Conservation (phyloP, 2,888 invertebrate genomes). For the Syrista parreyssii region DNA sequence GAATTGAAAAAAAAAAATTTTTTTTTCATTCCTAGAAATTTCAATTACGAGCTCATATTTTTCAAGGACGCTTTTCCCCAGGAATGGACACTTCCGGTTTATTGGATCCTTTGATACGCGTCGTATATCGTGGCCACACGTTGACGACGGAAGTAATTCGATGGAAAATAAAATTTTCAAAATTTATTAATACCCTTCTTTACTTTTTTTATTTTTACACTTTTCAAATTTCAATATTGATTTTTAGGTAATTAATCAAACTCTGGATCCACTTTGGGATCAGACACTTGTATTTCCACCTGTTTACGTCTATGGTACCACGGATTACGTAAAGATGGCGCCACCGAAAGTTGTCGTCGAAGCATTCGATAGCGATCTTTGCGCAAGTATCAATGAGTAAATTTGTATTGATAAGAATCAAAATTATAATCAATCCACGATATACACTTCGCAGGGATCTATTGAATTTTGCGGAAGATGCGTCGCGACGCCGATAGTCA, state of each 20-base stretch:
- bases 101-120: constrained; percentile 68
- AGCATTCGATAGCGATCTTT: constrained; percentile 66
- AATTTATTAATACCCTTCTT: constrained; percentile 8
- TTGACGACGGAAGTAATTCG: constrained; percentile 63
- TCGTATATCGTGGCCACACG: constrained; percentile 62
- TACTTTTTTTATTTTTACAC: too few relatives aligned
- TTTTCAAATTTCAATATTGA: constrained; percentile 11
- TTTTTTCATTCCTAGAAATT: constrained; percentile 66
- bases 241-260: constrained; percentile 60
- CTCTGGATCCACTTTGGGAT: constrained; percentile 74
- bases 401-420: background rate
- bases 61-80: constrained; percentile 74
- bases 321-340: constrained; percentile 57
- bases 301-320: constrained; percentile 63
- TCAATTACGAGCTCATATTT: constrained; percentile 74
- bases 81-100: constrained; percentile 69
- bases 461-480: constrained; percentile 67
- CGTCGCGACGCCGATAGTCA: constrained; percentile 62
- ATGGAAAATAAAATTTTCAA: constrained; percentile 16
- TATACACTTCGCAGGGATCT: background rate
- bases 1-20: too few relatives aligned
- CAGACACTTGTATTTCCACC: constrained; percentile 69
- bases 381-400: constrained; percentile 51
- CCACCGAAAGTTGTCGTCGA: constrained; percentile 66
- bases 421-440: background rate